Evolutionary conservation across 2,888 invertebrate species (phyloP).

Genomic region (Ditylenchus weischeri): DNA sequence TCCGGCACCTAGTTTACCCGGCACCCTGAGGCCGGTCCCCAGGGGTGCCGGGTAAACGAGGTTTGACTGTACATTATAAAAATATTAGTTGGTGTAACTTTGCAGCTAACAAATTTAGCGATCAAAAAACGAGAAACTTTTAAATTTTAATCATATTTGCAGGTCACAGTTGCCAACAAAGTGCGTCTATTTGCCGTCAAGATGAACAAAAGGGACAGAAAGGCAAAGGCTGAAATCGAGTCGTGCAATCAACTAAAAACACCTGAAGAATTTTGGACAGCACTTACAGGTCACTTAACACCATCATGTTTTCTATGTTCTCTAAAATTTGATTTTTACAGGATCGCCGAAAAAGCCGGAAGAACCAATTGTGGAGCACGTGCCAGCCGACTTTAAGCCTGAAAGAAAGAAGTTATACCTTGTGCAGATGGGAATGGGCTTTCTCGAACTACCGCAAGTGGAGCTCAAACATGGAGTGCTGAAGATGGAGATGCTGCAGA

Average conservation of each 20-base stretch:
- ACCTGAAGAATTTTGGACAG: constrained; percentile 78
- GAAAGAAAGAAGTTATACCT: constrained; percentile 62
- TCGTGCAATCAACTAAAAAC: constrained; percentile 80
- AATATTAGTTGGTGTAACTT: too few relatives aligned
- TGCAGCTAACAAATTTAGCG: too few relatives aligned
- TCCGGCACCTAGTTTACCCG: too few relatives aligned
- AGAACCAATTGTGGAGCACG: constrained; percentile 65
- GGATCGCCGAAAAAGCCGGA: constrained; percentile 30
- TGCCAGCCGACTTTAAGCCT: constrained; percentile 59
- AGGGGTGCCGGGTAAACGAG: too few relatives aligned
- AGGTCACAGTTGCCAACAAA: constrained; percentile 57
- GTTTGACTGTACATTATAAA: too few relatives aligned
- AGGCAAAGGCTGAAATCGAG: constrained; percentile 85
- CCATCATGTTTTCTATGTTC: neutral
- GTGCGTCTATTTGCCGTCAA: constrained; percentile 86
- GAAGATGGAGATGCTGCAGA: constrained; percentile 72
- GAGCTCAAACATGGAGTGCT: constrained; percentile 48
- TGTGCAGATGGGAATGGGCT: constrained; percentile 96
- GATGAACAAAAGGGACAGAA: constrained; percentile 95
- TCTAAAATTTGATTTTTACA: constrained; percentile 3
- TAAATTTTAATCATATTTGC: constrained; percentile 12
- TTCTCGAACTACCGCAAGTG: constrained; percentile 89
- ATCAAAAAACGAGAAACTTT: neutral
- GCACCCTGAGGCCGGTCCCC: too few relatives aligned
- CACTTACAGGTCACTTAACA: constrained; percentile 61